Evolutionary conservation across 1,140 invertebrate species (phyloP), one percentile per base, ranked within the genome.

Genomic region (Achroia grisella): DNA sequence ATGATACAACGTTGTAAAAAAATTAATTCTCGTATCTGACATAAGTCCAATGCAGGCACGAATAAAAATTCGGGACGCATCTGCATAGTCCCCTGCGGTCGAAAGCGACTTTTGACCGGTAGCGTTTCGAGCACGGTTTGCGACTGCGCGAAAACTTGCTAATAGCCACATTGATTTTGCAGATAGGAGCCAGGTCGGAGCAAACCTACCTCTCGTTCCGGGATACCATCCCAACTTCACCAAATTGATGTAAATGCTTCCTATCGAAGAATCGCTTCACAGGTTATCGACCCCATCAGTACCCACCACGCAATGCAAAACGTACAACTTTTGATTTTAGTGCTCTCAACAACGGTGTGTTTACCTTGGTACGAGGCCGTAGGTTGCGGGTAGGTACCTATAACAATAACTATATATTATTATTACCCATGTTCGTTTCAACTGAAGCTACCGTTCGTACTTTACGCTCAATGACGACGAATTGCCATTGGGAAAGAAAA

Each of bases 81-180:
- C 63, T 62, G 56, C 64, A 63, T 64, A 44, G 53, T 42, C 44
- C 57, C 44, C 46, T 42, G 39, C 42, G 48, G 56, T 36, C 44
- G 29, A 51, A 49, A 50, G 53, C 62, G 57, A 60, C 61, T 65
- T 44, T 48, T 68, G 70, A 61, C 71, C 71, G 66, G 70, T 69
- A 74, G 71, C 71, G 62, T 54, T 67, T 56, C 47, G 48, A 31
- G 45, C 53, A 56, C 59, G 71, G 58, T 80, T 71, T 85, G 81
- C 81, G 81, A 76, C 78, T 82, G 78, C 81, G 81, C 81, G 81
- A 73, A 75, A 82, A 80, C 77, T 78, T 77, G 75, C 81, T 85
- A 85, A 85, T 85, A 66, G 76, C 51, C 79, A 82, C 81, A 85
- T 85, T 85, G 81, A 85, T 85, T 85, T 85, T 85, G 81, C 78